Percentiles rank a stretch among this genome's conserved stretches.
Conservation (phyloP, 2,888 invertebrate genomes). For the Allygus modestus region DNA sequence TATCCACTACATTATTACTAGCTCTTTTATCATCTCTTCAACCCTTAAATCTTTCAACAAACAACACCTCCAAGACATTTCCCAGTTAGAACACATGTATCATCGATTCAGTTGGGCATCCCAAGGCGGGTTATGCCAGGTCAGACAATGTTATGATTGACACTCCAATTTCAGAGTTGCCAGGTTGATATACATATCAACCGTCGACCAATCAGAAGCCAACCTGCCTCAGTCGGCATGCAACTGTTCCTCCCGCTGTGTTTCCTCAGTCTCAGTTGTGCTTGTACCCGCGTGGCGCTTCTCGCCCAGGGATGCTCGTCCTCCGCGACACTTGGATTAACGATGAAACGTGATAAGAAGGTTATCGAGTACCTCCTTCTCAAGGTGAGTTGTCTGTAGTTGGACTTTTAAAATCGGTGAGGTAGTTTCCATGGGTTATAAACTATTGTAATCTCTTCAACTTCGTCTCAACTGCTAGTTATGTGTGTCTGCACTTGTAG, state of each 20-base stretch:
- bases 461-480: too few relatives aligned
- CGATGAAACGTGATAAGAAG: constrained; percentile 55
- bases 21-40: too few relatives aligned
- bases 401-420: background rate
- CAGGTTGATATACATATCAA: constrained; percentile 58
- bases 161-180: constrained; percentile 59
- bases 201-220: constrained; percentile 30
- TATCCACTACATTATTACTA: too few relatives aligned
- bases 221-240: constrained; percentile 16
- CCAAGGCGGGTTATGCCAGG: constrained; percentile 24
- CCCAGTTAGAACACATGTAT: constrained; percentile 11
- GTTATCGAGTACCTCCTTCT: constrained; percentile 34
- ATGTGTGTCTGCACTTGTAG: too few relatives aligned
- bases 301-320: constrained; percentile 3
- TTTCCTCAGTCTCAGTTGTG: background rate
- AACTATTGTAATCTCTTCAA: too few relatives aligned
- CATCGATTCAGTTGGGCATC: background rate
- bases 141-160: constrained; percentile 45
- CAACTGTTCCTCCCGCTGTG: background rate
- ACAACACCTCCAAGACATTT: background rate
- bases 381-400: constrained; percentile 15
- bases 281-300: background rate
- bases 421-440: too few relatives aligned
- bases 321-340: constrained; percentile 26
- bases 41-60: too few relatives aligned